Conservation (phyloP, 2,888 invertebrate species). For the Ceriagrion tenellum region DNA sequence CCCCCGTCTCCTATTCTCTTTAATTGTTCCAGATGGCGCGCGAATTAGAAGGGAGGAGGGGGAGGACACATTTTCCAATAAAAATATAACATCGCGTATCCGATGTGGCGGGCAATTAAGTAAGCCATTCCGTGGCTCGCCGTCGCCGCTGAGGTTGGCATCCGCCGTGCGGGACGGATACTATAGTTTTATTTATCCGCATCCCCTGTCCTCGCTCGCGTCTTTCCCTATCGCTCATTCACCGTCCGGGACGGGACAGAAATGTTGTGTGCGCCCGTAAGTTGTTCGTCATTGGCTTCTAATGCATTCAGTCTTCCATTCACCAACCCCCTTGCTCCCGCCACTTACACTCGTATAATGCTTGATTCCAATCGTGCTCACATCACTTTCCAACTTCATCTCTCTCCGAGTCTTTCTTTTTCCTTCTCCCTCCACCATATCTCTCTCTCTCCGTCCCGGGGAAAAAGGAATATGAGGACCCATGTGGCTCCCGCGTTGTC, state of each 20-base stretch:
- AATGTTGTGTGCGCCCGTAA: background rate
- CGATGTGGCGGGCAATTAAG: background rate
- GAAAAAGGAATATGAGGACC: too few species aligned
- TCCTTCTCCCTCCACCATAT: too few species aligned
- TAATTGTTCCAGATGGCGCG: background rate
- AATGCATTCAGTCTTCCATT: conserved; percentile 8
- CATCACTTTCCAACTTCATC: background rate
- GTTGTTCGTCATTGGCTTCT: background rate
- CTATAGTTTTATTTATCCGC: conserved; percentile 8
- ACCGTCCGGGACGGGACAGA: background rate
- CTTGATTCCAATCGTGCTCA: background rate
- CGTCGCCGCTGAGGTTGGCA: background rate
- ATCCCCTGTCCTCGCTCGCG: background rate
- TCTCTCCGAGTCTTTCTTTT: too few species aligned
- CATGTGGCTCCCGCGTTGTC: too few species aligned
- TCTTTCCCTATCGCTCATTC: background rate
- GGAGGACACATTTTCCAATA: background rate
- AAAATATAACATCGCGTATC: background rate
- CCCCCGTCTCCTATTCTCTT: background rate
- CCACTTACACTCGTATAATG: background rate
- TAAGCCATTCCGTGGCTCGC: background rate
- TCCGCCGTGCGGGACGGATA: background rate
- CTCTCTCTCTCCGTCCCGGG: too few species aligned
- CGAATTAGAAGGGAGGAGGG: background rate
- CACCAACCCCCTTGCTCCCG: background rate